phyloP scores from a whole-genome alignment of 2,888 invertebrate genomes.

The Ceratothoa steindachneri region DNA sequence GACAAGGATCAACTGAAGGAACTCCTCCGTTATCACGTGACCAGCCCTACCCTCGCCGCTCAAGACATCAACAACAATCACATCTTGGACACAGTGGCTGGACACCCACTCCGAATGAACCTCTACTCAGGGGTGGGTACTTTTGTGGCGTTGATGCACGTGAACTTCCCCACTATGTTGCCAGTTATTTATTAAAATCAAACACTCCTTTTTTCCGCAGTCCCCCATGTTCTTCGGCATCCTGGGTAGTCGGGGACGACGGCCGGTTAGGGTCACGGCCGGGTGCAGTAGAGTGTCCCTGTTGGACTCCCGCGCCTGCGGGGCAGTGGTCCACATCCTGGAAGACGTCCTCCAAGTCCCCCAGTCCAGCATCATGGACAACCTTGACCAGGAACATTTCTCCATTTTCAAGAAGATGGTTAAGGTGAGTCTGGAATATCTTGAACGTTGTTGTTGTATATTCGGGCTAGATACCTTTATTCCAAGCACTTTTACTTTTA shows the following conservation, averaged over 20 bases:
- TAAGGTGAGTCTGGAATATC: conserved; percentile 48
- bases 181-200: too few species aligned
- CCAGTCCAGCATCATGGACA: conserved; percentile 56
- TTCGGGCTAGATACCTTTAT: too few species aligned
- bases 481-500: too few species aligned
- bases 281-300: conserved; percentile 65
- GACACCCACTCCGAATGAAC: conserved; percentile 60
- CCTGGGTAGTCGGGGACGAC: conserved; percentile 22
- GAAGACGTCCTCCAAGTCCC: conserved; percentile 61
- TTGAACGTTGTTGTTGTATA: too few species aligned
- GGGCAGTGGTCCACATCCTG: conserved; percentile 64
- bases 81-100: conserved; percentile 57
- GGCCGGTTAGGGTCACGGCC: conserved; percentile 60
- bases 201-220: not conserved
- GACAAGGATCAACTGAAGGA: conserved; percentile 58
- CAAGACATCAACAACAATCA: conserved; percentile 60
- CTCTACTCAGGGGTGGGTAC: conserved; percentile 36
- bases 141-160: too few species aligned
- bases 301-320: conserved; percentile 64
- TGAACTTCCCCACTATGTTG: too few species aligned
- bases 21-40: conserved; percentile 64
- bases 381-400: conserved; percentile 56
- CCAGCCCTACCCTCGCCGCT: conserved; percentile 59
- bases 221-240: conserved; percentile 29
- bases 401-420: conserved; percentile 55